Percentiles rank a stretch among this genome's conserved stretches.
phyloP scores from a whole-genome alignment of 1,140 invertebrate species.

The Anthonomus grandis region DNA sequence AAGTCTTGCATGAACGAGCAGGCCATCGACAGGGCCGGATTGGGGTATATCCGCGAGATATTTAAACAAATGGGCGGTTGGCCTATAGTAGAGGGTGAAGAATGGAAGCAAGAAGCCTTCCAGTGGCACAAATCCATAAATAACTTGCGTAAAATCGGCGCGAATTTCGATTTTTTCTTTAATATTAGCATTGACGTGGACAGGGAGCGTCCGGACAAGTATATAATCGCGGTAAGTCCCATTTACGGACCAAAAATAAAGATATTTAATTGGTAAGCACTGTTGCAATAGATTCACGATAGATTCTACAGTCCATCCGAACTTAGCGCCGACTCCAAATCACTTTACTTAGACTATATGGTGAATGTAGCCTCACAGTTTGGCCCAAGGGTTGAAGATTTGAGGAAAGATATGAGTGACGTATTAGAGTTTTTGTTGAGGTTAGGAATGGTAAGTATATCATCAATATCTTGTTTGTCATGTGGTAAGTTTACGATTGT shows the following conservation, averaged over 20 bases:
- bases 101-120: constrained; percentile 53
- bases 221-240: constrained; percentile 40
- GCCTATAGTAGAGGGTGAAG: constrained; percentile 55
- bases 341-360: constrained; percentile 72
- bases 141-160: constrained; percentile 37
- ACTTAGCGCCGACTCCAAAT: constrained; percentile 26
- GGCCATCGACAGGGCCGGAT: constrained; percentile 39
- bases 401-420: constrained; percentile 71
- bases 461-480: neutral
- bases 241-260: constrained; percentile 1
- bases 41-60: constrained; percentile 51
- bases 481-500: no score
- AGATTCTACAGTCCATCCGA: constrained; percentile 9
- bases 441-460: constrained; percentile 85
- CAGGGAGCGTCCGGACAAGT: constrained; percentile 30
- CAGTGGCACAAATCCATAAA: constrained; percentile 42
- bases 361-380: constrained; percentile 81
- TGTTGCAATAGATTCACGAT: constrained; percentile 21
- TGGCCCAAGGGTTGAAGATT: constrained; percentile 67
- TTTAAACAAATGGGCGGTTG: constrained; percentile 58
- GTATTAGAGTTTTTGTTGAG: constrained; percentile 86
- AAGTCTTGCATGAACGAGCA: constrained; percentile 41
- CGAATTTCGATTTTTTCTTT: constrained; percentile 42
- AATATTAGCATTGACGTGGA: constrained; percentile 34
- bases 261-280: neutral